Conservation (phyloP, 2,797 vertebrate genomes). For the Lutjanus campechanus region DNA sequence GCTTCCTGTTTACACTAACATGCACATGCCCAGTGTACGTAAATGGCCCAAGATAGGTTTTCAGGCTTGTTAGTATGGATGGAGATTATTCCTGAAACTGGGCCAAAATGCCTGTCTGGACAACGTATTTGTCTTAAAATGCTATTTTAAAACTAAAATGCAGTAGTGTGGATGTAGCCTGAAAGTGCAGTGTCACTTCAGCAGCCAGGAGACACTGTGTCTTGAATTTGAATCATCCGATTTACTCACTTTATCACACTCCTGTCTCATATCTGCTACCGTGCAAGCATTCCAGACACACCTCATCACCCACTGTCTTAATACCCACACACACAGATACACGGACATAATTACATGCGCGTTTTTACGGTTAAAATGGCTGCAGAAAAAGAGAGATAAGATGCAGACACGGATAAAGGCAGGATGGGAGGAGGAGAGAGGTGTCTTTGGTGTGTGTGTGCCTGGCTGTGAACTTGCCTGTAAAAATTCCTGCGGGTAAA, state of each 20-base stretch:
- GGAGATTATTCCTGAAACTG: too few relatives aligned
- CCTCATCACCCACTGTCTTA: constrained; percentile 1
- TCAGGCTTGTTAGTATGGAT: too few relatives aligned
- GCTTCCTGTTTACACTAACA: too few relatives aligned
- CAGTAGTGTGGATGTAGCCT: too few relatives aligned
- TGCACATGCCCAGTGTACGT: too few relatives aligned
- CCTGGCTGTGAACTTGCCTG: constrained; percentile 27
- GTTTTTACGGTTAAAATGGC: constrained; percentile 14
- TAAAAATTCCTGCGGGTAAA: constrained; percentile 60
- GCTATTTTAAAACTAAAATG: too few relatives aligned
- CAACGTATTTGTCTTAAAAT: too few relatives aligned
- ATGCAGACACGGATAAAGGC: constrained; percentile 11
- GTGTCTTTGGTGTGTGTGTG: constrained; percentile 13
- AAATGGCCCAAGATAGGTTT: too few relatives aligned
- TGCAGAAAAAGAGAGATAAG: constrained; percentile 20
- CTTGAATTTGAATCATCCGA: constrained; percentile 2
- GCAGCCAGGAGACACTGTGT: not conserved
- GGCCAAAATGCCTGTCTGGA: too few relatives aligned
- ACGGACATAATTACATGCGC: constrained; percentile 1
- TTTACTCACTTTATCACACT: constrained; percentile 37
- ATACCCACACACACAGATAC: constrained; percentile 1
- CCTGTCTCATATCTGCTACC: constrained; percentile 3
- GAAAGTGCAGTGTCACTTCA: not conserved
- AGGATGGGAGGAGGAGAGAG: constrained; percentile 7
- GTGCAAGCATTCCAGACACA: constrained; percentile 16